phyloP scores from a whole-genome alignment of 2,797 vertebrate species.

The Linurgus olivaceus region DNA sequence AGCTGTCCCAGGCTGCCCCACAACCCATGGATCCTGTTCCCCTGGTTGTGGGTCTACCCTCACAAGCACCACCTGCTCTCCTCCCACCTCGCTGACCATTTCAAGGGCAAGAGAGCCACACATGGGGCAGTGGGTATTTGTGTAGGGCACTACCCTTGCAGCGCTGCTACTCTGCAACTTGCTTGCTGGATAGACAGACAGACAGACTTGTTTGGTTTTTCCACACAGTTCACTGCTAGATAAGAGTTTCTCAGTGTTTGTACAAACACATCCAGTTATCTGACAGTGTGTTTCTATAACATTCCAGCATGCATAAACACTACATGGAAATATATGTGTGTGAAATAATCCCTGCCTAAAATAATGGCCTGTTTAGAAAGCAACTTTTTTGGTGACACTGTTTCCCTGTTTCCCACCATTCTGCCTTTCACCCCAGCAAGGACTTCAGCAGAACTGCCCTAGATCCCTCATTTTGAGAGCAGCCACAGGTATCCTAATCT shows the following conservation, averaged over 20 bases:
- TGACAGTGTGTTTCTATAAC: not conserved
- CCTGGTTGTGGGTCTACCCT: not conserved
- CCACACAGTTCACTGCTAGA: not conserved
- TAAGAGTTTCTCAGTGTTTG: slow-evolving; percentile 19
- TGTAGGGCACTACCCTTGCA: not conserved
- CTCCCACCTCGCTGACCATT: not conserved
- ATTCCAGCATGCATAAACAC: not conserved
- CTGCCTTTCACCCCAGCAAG: not conserved
- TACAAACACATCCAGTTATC: slow-evolving; percentile 21
- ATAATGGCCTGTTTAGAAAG: not conserved
- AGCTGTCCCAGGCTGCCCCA: not conserved
- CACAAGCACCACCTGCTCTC: not conserved
- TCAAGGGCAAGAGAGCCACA: not conserved
- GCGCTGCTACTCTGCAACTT: not conserved
- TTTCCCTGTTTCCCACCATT: not conserved
- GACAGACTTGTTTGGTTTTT: not conserved
- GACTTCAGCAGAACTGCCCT: not conserved
- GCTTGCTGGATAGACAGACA: not conserved
- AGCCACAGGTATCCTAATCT: not conserved
- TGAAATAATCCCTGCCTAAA: slow-evolving; percentile 1
- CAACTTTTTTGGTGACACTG: not conserved
- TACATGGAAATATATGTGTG: not conserved
- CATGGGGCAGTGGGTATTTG: fast-evolving
- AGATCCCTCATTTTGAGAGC: not conserved
- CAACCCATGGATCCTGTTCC: not conserved